These are phyloP conservation scores for Jaculus jaculus DNA, from an alignment of 2,113 vertebrate genomes.

Conservation along the genomic window DNA sequence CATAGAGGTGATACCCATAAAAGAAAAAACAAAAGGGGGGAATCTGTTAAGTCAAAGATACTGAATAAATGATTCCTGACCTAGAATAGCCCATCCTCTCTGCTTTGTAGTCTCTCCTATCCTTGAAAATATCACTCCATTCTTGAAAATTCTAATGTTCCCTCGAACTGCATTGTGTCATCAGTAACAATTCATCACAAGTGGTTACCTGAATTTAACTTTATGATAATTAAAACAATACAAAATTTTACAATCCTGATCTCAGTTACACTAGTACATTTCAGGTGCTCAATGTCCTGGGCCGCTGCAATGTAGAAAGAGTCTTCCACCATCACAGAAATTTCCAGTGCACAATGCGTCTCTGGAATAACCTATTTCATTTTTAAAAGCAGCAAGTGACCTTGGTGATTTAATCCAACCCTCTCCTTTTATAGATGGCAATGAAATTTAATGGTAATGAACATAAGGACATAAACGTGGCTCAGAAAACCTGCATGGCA, in stretches of 20 bases:
- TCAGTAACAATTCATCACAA: neutral
- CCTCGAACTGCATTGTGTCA: neutral
- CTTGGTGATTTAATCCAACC: constrained; percentile 40
- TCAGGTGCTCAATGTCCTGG: neutral
- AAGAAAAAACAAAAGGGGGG: neutral
- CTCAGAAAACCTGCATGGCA: neutral
- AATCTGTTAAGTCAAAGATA: neutral
- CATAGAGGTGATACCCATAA: neutral
- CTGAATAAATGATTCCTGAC: neutral
- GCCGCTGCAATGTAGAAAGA: neutral
- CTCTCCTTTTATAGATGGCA: constrained; percentile 56
- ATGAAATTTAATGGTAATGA: constrained; percentile 70
- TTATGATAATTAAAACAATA: neutral
- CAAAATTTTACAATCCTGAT: neutral
- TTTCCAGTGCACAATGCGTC: neutral
- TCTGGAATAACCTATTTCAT: constrained; percentile 45
- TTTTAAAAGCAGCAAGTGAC: constrained; percentile 51
- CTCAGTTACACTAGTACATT: neutral
- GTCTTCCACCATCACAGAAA: neutral
- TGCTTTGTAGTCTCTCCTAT: neutral
- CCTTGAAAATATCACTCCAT: neutral
- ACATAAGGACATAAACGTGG: constrained; percentile 56
- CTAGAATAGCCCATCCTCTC: neutral
- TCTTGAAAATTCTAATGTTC: constrained; percentile 20
- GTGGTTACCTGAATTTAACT: neutral